Evolutionary conservation across 2,113 vertebrate genomes (phyloP).

Genomic region (Clarias magur): DNA sequence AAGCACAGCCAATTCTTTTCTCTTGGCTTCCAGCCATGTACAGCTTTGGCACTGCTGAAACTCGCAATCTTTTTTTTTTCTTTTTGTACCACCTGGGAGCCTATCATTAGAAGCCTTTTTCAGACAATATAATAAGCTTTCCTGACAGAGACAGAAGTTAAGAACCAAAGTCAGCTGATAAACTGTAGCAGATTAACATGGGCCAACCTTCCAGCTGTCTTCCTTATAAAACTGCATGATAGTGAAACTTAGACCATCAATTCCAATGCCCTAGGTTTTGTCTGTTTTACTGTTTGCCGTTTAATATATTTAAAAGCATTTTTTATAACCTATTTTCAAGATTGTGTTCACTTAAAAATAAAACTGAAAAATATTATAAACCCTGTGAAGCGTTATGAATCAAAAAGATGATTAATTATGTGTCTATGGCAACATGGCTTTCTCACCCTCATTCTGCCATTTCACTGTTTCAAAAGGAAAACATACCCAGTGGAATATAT

Average conservation of each 20-base stretch:
- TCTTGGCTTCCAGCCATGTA: neutral
- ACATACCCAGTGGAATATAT: conserved; percentile 10
- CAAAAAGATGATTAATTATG: neutral
- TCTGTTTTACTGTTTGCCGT: neutral
- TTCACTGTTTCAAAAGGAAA: neutral
- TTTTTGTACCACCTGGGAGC: neutral
- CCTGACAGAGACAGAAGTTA: neutral
- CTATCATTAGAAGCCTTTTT: neutral
- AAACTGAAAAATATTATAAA: neutral
- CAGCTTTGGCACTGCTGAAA: neutral
- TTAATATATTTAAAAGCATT: neutral
- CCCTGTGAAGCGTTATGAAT: neutral
- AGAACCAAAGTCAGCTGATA: neutral
- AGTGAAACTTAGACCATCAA: neutral
- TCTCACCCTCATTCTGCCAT: neutral
- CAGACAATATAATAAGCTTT: neutral
- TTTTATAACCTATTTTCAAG: neutral
- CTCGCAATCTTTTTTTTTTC: neutral
- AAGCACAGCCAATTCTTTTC: neutral
- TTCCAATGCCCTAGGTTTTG: neutral
- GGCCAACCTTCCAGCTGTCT: neutral
- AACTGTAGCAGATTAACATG: neutral
- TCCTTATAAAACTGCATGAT: neutral
- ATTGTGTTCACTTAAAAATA: neutral
- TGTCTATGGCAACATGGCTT: neutral